phyloP scores from a whole-genome alignment of 2,888 invertebrate species.

The Allophyes oxyacanthae region DNA sequence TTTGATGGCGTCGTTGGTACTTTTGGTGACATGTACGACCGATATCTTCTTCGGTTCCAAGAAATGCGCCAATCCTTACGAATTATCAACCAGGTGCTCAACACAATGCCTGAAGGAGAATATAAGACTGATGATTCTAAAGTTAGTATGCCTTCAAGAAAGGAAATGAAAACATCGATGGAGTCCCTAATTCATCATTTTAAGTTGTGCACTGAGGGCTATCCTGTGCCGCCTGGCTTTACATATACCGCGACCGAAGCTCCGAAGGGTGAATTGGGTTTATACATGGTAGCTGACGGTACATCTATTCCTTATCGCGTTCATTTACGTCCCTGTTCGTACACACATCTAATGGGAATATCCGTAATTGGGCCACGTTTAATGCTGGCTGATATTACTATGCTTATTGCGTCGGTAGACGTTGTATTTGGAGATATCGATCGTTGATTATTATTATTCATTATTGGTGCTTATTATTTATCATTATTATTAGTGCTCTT shows the following conservation, averaged over 20 bases:
- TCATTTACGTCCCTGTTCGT: slow-evolving; percentile 89
- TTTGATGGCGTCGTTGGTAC: slow-evolving; percentile 95
- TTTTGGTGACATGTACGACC: slow-evolving; percentile 96
- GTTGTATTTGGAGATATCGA: slow-evolving; percentile 91
- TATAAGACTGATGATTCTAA: slow-evolving; percentile 95
- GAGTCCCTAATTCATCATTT: slow-evolving; percentile 97
- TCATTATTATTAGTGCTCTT: background rate
- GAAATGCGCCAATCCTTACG: slow-evolving; percentile 94
- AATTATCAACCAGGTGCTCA: slow-evolving; percentile 94
- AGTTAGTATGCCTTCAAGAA: slow-evolving; percentile 92
- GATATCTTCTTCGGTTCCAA: slow-evolving; percentile 91
- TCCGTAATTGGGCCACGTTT: slow-evolving; percentile 90
- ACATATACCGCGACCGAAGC: slow-evolving; percentile 95
- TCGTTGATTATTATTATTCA: slow-evolving; percentile 71
- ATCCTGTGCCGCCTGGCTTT: slow-evolving; percentile 94
- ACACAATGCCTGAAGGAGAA: slow-evolving; percentile 95
- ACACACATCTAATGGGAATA: slow-evolving; percentile 90
- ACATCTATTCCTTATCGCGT: slow-evolving; percentile 92
- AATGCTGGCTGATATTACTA: slow-evolving; percentile 94
- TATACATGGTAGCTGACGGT: slow-evolving; percentile 96
- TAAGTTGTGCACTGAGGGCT: slow-evolving; percentile 95
- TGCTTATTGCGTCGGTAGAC: slow-evolving; percentile 92
- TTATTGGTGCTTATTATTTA: background rate
- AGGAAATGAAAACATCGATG: slow-evolving; percentile 96
- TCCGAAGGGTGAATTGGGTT: slow-evolving; percentile 96